These are phyloP conservation scores for Drosophila elegans DNA, from an alignment of 1,140 invertebrate genomes.

Conservation along the genomic window DNA sequence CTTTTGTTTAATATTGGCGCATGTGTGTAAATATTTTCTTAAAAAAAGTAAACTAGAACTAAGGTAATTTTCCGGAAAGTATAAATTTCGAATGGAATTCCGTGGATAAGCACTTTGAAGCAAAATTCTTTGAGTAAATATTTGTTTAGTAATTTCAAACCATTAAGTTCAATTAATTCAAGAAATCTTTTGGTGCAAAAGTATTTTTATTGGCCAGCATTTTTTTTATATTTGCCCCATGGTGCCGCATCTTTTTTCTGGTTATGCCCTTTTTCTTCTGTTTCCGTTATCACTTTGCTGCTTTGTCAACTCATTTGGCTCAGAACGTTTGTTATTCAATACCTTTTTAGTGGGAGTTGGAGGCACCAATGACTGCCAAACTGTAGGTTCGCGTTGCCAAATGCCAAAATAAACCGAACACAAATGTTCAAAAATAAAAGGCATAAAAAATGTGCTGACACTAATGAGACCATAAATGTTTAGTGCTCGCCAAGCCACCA, in stretches of 20 bases:
- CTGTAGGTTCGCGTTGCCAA: slow-evolving; percentile 9
- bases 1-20: slow-evolving; percentile 1
- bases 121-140: slow-evolving; percentile 11
- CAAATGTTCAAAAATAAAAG: slow-evolving; percentile 13
- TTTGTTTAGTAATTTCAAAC: slow-evolving; percentile 11
- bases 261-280: slow-evolving; percentile 4
- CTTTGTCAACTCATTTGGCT: slow-evolving; percentile 33
- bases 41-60: slow-evolving; percentile 17
- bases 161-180: background rate
- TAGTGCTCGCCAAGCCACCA: slow-evolving; percentile 43
- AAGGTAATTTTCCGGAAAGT: slow-evolving; percentile 25
- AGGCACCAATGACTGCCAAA: slow-evolving; percentile 15
- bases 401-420: slow-evolving; percentile 10
- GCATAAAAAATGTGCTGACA: slow-evolving; percentile 56
- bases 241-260: slow-evolving; percentile 12
- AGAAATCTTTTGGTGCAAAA: background rate
- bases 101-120: slow-evolving; percentile 3
- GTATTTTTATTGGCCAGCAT: background rate
- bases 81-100: slow-evolving; percentile 5
- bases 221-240: slow-evolving; percentile 1
- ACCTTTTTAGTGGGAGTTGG: slow-evolving; percentile 32
- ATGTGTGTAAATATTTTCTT: slow-evolving; percentile 39
- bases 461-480: slow-evolving; percentile 79
- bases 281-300: slow-evolving; percentile 44
- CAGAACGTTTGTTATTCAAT: slow-evolving; percentile 33